phyloP scores from a whole-genome alignment of 2,888 invertebrate species.

The Xylota segnis region DNA sequence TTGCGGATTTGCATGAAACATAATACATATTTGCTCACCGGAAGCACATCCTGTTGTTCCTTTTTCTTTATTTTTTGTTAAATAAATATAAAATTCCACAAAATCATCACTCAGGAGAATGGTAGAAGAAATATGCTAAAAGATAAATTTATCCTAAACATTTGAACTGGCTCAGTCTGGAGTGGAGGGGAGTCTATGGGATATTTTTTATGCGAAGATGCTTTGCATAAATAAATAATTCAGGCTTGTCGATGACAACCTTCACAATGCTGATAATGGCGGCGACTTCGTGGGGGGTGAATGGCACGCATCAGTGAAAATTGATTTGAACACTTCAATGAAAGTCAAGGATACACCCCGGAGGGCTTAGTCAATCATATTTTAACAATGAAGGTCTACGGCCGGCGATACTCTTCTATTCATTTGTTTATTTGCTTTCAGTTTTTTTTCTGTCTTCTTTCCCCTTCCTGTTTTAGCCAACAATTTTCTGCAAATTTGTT shows the following conservation, averaged over 20 bases:
- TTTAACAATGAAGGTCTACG: constrained; percentile 5
- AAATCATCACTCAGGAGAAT: not conserved
- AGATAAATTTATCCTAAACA: constrained; percentile 13
- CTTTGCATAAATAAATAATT: constrained; percentile 51
- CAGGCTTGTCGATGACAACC: constrained; percentile 25
- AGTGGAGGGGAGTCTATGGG: not conserved
- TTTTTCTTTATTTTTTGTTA: not conserved
- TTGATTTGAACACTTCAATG: constrained; percentile 42
- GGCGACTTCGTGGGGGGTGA: not conserved
- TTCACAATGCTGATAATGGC: constrained; percentile 4
- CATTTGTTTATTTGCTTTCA: constrained; percentile 16
- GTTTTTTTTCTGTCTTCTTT: not conserved
- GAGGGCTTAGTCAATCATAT: constrained; percentile 2
- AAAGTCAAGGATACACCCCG: constrained; percentile 9
- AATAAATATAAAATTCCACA: not conserved
- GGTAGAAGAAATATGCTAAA: constrained; percentile 17
- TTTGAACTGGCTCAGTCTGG: not conserved
- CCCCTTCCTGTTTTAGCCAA: not conserved
- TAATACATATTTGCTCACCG: constrained; percentile 8
- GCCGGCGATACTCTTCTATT: not conserved
- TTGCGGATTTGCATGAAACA: constrained; percentile 3
- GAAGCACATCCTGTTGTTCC: not conserved
- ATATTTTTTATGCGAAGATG: not conserved
- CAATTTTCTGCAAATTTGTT: constrained; percentile 9
- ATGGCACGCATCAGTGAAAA: constrained; percentile 39